phyloP scores from a whole-genome alignment of 2,888 invertebrate species.

The Tenodera sinensis region DNA sequence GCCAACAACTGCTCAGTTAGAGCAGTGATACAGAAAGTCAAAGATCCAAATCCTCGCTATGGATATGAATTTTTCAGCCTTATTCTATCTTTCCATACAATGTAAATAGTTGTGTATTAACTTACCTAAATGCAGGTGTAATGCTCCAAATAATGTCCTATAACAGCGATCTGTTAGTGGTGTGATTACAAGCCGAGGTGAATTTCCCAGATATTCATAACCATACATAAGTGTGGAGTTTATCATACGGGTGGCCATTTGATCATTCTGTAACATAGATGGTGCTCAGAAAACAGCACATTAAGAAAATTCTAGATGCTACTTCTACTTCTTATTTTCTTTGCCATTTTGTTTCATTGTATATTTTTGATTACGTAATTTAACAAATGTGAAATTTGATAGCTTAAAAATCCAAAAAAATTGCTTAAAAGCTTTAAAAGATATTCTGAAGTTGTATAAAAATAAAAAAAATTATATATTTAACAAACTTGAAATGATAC shows the following conservation, averaged over 20 bases:
- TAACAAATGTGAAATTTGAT: too few relatives aligned
- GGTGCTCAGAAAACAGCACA: background rate
- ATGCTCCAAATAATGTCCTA: slow-evolving; percentile 85
- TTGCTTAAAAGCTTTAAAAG: too few relatives aligned
- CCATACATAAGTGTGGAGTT: slow-evolving; percentile 86
- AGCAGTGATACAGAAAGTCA: too few relatives aligned
- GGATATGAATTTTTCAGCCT: too few relatives aligned
- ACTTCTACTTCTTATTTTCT: background rate
- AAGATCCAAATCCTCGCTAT: too few relatives aligned
- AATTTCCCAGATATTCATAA: slow-evolving; percentile 92
- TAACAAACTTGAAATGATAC: too few relatives aligned
- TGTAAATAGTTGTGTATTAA: background rate
- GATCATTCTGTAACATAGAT: slow-evolving; percentile 47
- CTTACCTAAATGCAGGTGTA: slow-evolving; percentile 78
- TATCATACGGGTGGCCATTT: slow-evolving; percentile 77
- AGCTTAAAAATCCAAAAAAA: too few relatives aligned
- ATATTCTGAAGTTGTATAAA: too few relatives aligned
- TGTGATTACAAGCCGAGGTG: slow-evolving; percentile 83
- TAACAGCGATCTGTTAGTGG: slow-evolving; percentile 92
- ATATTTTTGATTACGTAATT: background rate
- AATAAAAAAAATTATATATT: too few relatives aligned
- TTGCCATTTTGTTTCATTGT: background rate
- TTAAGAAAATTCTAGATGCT: too few relatives aligned
- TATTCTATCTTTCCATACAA: too few relatives aligned
- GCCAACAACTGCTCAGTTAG: too few relatives aligned